A percentile compares a stretch with the other conserved stretches of the same genome.
Conservation (phyloP, 2,113 vertebrate species). For the Coptodon bakossiorum region DNA sequence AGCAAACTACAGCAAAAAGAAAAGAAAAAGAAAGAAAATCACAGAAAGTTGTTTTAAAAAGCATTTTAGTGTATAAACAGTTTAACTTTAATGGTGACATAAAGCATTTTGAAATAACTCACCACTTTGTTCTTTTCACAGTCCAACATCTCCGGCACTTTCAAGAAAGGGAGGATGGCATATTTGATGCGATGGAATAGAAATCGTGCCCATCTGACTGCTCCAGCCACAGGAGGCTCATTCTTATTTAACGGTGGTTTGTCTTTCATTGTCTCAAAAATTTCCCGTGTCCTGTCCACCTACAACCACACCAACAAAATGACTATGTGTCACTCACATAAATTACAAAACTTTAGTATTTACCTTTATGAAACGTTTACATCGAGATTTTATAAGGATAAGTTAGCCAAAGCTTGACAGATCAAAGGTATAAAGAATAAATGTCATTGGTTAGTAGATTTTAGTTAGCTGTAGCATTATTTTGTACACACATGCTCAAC, state of each 20-base stretch:
- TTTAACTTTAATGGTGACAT: background rate
- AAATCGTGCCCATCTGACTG: conserved; percentile 81
- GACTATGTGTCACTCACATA: background rate
- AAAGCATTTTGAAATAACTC: background rate
- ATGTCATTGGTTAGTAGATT: background rate
- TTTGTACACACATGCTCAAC: background rate
- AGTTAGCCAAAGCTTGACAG: background rate
- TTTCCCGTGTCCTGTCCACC: conserved; percentile 74
- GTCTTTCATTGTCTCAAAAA: conserved; percentile 75
- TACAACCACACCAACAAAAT: conserved; percentile 40
- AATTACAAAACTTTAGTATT: background rate
- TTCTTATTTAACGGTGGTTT: conserved; percentile 78
- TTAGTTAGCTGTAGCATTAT: background rate
- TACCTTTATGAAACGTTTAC: background rate
- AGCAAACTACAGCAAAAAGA: background rate
- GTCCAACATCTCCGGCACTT: conserved; percentile 75
- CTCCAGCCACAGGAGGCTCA: conserved; percentile 83
- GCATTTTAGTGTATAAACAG: background rate
- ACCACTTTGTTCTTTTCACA: conserved; percentile 74
- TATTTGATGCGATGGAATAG: conserved; percentile 78
- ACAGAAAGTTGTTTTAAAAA: background rate
- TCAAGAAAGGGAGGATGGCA: conserved; percentile 77
- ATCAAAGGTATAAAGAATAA: background rate
- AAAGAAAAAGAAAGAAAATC: background rate
- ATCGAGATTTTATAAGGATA: background rate